Percentiles rank a stretch among this genome's conserved stretches.
Evolutionary conservation across 1,140 invertebrate genomes (phyloP).

Genomic region (Sminthurinus signatus): DNA sequence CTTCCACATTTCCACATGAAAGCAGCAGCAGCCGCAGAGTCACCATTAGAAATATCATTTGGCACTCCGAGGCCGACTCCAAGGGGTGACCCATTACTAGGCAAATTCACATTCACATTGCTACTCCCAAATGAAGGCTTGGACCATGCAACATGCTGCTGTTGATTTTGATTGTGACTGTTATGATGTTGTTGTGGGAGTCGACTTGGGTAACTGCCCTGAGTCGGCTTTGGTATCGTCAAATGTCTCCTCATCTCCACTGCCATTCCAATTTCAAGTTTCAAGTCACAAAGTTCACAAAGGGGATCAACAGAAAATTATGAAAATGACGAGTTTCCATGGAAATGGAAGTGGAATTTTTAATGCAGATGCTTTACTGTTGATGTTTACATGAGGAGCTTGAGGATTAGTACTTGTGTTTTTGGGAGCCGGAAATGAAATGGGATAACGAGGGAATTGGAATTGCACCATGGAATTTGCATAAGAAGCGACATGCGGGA

Average conservation of each 20-base stretch:
- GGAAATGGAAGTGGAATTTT: too few relatives aligned
- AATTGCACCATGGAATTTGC: constrained; percentile 21
- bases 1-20: constrained; percentile 36
- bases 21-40: constrained; percentile 24
- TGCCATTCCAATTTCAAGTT: too few relatives aligned
- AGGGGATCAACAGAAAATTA: too few relatives aligned
- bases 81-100: too few relatives aligned
- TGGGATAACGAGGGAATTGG: constrained; percentile 20
- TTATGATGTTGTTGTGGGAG: constrained; percentile 9
- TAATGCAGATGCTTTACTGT: too few relatives aligned
- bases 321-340: too few relatives aligned
- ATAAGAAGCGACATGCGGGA: constrained; percentile 13
- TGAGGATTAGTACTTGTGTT: too few relatives aligned
- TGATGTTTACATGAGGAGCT: too few relatives aligned
- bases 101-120: background rate
- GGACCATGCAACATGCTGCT: background rate
- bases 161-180: constrained; percentile 7
- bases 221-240: constrained; percentile 18
- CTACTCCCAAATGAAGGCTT: background rate
- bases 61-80: background rate
- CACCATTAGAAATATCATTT: background rate
- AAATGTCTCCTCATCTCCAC: constrained; percentile 6
- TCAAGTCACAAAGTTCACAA: too few relatives aligned
- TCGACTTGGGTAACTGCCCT: background rate
- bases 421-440: constrained; percentile 26